Percentiles rank a stretch among this genome's conserved stretches.
Evolutionary conservation across 2,888 invertebrate genomes (phyloP).

Genomic region (Zelleria hepariella): DNA sequence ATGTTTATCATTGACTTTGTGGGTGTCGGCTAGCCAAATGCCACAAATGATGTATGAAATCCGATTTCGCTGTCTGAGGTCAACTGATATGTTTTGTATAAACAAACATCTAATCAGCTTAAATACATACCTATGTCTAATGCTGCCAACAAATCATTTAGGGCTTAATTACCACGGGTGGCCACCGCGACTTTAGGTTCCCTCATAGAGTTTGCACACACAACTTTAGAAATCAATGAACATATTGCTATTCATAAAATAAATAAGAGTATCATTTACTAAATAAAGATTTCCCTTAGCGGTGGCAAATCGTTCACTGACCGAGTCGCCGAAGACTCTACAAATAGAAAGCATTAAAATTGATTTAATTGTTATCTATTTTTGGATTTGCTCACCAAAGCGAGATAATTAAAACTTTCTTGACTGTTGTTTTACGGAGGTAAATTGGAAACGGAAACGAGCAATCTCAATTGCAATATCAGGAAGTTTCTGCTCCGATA

Average conservation of each 20-base stretch:
- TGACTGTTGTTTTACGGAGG: background rate
- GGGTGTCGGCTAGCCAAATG: background rate
- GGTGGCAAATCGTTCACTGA: background rate
- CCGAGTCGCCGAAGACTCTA: background rate
- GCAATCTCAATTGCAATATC: background rate
- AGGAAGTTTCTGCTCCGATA: background rate
- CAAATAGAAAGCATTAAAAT: background rate
- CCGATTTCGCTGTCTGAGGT: background rate
- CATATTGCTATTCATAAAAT: background rate
- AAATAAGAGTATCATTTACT: background rate
- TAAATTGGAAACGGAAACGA: background rate
- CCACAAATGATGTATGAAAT: background rate
- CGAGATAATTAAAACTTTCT: no score
- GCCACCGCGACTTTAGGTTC: no score
- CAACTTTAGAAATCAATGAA: no score
- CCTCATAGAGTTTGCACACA: no score
- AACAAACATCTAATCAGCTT: no score
- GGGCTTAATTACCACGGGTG: no score
- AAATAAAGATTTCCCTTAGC: background rate
- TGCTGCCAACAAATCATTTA: no score
- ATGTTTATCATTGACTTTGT: background rate
- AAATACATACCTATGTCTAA: no score
- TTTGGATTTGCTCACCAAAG: no score
- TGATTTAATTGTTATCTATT: background rate
- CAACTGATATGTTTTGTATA: no score